A percentile compares a stretch with the other conserved stretches of the same genome.
Conservation (phyloP, 2,797 vertebrate genomes). For the Clarias pachynema region DNA sequence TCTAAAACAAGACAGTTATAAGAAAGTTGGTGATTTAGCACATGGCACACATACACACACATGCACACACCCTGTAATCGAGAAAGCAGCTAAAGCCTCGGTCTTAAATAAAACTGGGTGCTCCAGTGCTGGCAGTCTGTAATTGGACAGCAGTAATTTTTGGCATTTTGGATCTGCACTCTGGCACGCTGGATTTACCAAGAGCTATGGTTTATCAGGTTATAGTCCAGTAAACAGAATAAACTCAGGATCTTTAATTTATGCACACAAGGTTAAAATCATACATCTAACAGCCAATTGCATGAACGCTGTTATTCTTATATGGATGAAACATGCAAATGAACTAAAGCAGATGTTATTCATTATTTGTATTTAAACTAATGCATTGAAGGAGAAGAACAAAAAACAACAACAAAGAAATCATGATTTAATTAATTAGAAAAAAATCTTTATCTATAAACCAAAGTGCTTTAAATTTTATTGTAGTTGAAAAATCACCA, state of each 20-base stretch:
- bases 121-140: conserved; percentile 17
- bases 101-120: conserved; percentile 19
- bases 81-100: conserved; percentile 44
- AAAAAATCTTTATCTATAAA: background rate
- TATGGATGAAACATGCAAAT: background rate
- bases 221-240: background rate
- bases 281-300: background rate
- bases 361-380: background rate
- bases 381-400: background rate
- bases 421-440: background rate
- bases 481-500: background rate
- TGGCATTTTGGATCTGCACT: conserved; percentile 17
- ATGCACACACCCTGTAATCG: conserved; percentile 45
- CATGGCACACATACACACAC: background rate
- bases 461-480: background rate
- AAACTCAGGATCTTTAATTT: background rate
- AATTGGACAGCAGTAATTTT: background rate
- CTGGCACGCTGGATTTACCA: background rate
- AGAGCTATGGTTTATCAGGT: background rate
- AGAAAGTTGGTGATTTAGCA: conserved; percentile 44
- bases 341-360: background rate
- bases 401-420: background rate
- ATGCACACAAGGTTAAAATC: background rate
- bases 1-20: conserved; percentile 43
- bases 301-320: background rate